Conservation (phyloP, 2,888 invertebrate genomes). For the Drosophila siamana region DNA sequence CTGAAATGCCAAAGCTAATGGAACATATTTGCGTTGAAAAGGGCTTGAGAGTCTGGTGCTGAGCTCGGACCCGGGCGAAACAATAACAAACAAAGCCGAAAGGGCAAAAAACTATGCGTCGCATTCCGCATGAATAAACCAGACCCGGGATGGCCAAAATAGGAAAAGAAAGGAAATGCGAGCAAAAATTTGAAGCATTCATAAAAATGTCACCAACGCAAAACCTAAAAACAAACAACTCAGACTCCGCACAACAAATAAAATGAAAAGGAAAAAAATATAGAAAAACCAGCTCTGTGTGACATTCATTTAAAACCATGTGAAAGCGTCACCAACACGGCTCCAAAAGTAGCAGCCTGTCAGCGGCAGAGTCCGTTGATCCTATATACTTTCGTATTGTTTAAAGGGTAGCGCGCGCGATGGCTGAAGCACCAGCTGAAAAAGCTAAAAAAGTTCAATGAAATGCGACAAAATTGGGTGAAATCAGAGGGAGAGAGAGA, state of each 20-base stretch:
- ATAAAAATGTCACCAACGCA: conserved; percentile 77
- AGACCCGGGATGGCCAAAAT: conserved; percentile 28
- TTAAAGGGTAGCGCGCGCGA: background rate
- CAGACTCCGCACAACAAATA: conserved; percentile 31
- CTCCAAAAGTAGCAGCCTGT: conserved; percentile 74
- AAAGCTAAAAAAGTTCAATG: conserved; percentile 65
- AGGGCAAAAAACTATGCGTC: conserved; percentile 77
- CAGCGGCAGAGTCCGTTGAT: conserved; percentile 46
- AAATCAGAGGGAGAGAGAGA: conserved; percentile 59
- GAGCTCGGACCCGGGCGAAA: conserved; percentile 58
- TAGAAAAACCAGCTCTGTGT: conserved; percentile 69
- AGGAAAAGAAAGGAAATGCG: conserved; percentile 50
- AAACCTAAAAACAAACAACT: conserved; percentile 73
- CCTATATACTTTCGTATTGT: background rate
- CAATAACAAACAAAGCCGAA: conserved; percentile 73
- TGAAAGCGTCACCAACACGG: conserved; percentile 72
- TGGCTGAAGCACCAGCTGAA: background rate
- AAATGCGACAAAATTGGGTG: conserved; percentile 72
- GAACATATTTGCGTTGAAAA: conserved; percentile 81
- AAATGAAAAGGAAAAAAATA: conserved; percentile 10
- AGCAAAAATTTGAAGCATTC: conserved; percentile 77
- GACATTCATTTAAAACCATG: conserved; percentile 79
- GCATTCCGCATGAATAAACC: conserved; percentile 77
- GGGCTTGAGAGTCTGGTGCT: conserved; percentile 51
- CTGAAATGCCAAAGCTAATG: conserved; percentile 77